Evolutionary conservation across 2,113 vertebrate species (phyloP), one percentile per base, ranked within the genome.

Genomic region (Thalassarche chlororhynchos): DNA sequence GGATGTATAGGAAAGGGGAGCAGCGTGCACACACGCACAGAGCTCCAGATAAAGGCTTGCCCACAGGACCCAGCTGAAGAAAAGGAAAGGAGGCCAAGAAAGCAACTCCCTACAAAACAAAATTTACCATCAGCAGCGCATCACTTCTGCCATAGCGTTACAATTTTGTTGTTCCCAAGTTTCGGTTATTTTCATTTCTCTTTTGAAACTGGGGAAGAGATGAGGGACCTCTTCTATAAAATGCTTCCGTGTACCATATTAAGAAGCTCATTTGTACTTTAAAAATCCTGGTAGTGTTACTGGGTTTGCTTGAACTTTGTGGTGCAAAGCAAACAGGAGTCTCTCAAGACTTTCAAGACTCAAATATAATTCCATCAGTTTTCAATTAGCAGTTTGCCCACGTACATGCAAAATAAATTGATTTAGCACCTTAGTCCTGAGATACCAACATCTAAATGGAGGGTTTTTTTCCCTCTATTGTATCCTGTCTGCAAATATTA

Each of bases 371-470:
- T 97, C 95, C 87, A 94, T 97, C 97, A 98, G 95, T 95, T 98
- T 98, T 96, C 97, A 97, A 98, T 98, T 98, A 98, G 96, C 60
- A 98, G 94, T 98, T 98, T 98, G 95, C 89, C 97, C 97, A 98
- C 96, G 92, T 97, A 97, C 47, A 62, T 4, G 72, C 82, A 97
- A 97, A 98, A 98, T 96, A 98, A 98, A 98, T 98, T 98, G 97
- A 98, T 98, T 98, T 98, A 98, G 94, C 96, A 98, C 98, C 97
- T 98, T 95, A 97, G 95, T 96, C 90, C 84, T 96, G 91, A 97
- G 95, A 97, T 85, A 96, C 82, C 51, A 52, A 96, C 96, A 93
- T 79, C 65, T 96, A 96, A 97, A 95, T 71, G 86, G 81, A 96
- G 65, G 25, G 8, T 8, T 40, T 96, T 96, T 76, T 77, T 96